These are phyloP conservation scores for Zaprionus gabonicus DNA, from an alignment of 1,140 invertebrate species.

Conservation along the genomic window DNA sequence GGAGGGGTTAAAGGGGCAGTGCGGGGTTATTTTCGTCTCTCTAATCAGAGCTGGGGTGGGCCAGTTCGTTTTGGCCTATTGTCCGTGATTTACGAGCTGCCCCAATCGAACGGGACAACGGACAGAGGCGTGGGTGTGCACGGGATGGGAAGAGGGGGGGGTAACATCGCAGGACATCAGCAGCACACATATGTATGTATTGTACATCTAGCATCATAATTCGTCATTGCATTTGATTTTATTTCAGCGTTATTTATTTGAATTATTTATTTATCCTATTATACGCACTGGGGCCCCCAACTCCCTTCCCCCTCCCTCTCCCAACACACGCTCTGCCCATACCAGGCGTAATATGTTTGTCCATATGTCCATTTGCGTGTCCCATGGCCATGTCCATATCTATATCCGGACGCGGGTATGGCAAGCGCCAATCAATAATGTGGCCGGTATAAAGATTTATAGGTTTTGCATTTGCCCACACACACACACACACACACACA, in stretches of 20 bases:
- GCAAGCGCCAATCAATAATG: constrained; percentile 79
- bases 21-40: constrained; percentile 12
- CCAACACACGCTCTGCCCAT: constrained; percentile 3
- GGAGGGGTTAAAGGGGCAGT: not conserved
- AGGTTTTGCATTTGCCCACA: constrained; percentile 65
- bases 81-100: constrained; percentile 77
- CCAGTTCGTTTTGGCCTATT: constrained; percentile 37
- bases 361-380: constrained; percentile 79
- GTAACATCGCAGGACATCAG: constrained; percentile 2
- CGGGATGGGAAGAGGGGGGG: not conserved
- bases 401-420: constrained; percentile 14
- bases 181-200: not conserved
- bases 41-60: constrained; percentile 62
- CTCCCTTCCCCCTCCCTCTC: not conserved
- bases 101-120: constrained; percentile 71
- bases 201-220: constrained; percentile 65
- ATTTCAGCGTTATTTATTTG: constrained; percentile 81
- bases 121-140: not conserved
- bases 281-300: constrained; percentile 36
- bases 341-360: constrained; percentile 47
- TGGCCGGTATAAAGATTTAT: constrained; percentile 83
- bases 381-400: constrained; percentile 25
- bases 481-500: constrained; percentile 26
- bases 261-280: constrained; percentile 81
- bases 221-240: constrained; percentile 82